Evolutionary conservation across 1,140 invertebrate species (phyloP).

Genomic region (Apis cerana): DNA sequence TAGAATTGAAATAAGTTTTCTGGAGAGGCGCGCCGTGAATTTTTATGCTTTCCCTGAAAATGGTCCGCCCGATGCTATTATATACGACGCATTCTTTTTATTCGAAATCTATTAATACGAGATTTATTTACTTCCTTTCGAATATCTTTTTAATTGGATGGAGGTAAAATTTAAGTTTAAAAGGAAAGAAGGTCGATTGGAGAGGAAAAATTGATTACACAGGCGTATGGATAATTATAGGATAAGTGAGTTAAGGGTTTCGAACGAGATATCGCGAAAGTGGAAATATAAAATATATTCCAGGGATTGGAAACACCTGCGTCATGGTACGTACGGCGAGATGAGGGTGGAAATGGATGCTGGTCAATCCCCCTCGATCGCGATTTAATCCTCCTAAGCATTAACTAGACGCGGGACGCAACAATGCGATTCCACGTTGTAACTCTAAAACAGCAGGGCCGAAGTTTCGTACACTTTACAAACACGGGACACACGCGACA

Average conservation of each 20-base stretch:
- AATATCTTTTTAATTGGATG: too few relatives aligned
- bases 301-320: not conserved
- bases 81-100: too few relatives aligned
- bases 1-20: not conserved
- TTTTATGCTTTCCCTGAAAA: not conserved
- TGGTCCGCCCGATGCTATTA: not conserved
- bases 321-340: not conserved
- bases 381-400: not conserved
- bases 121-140: too few relatives aligned
- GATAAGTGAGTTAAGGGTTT: too few relatives aligned
- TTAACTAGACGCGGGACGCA: not conserved
- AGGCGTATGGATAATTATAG: too few relatives aligned
- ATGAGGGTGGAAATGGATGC: not conserved
- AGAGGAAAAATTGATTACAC: too few relatives aligned
- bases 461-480: not conserved
- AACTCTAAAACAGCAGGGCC: not conserved
- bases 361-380: constrained; percentile 1
- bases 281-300: not conserved
- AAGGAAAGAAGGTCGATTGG: too few relatives aligned
- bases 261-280: too few relatives aligned
- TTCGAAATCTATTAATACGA: too few relatives aligned
- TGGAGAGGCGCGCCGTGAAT: not conserved
- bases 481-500: not conserved
- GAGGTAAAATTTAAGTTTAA: too few relatives aligned
- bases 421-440: not conserved